Evolutionary conservation across 2,113 vertebrate species (phyloP).

Genomic region (Antechinus flavipes): DNA sequence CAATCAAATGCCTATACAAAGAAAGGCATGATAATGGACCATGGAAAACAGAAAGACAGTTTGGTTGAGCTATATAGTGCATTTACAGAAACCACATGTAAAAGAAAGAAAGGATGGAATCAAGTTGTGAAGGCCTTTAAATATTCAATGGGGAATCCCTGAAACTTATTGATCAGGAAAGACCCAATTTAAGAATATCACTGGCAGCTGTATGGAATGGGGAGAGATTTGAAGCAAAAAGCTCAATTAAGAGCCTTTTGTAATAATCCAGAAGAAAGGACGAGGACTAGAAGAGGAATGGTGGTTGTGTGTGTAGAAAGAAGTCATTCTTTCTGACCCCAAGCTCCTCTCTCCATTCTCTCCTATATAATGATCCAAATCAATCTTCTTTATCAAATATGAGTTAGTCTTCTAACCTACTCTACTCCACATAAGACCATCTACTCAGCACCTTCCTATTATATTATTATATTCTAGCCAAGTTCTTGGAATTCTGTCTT

Average conservation of each 20-base stretch:
- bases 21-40: not conserved
- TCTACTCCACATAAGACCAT: not conserved
- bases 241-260: not conserved
- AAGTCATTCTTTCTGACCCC: not conserved
- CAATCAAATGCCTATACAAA: not conserved
- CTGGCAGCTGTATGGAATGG: not conserved
- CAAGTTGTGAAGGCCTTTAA: not conserved
- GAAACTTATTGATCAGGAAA: not conserved
- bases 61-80: not conserved
- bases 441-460: not conserved
- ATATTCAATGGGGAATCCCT: not conserved
- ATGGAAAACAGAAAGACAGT: not conserved
- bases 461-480: not conserved
- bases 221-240: not conserved
- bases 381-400: not conserved
- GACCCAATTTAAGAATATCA: not conserved
- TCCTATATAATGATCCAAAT: not conserved
- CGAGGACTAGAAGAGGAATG: not conserved
- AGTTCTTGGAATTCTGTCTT: not conserved
- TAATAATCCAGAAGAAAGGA: not conserved
- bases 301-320: not conserved
- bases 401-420: not conserved
- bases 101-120: not conserved
- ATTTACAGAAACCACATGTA: not conserved
- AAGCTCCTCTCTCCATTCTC: not conserved